Evolutionary conservation across 1,140 invertebrate species (phyloP).

Genomic region (Zaprionus gabonicus): DNA sequence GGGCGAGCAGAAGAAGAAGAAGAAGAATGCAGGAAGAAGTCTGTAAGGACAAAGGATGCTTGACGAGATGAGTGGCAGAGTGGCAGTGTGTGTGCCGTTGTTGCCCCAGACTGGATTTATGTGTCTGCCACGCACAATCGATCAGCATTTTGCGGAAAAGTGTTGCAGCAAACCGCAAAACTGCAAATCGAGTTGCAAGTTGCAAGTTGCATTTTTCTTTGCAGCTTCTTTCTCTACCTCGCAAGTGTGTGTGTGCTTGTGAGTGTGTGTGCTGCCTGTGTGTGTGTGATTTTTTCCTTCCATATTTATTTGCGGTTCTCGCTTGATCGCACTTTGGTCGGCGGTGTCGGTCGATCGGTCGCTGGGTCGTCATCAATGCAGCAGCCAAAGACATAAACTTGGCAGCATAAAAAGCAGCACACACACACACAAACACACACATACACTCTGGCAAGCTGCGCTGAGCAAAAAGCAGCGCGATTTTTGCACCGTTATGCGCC

Average conservation of each 20-base stretch:
- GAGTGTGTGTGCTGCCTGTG: background rate
- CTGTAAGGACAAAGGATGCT: slow-evolving; percentile 15
- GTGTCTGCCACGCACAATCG: slow-evolving; percentile 49
- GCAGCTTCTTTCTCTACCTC: slow-evolving; percentile 12
- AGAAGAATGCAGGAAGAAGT: background rate
- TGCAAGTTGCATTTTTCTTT: slow-evolving; percentile 38
- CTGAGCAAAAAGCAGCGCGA: slow-evolving; percentile 70
- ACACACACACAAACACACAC: slow-evolving; percentile 25
- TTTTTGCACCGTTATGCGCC: slow-evolving; percentile 82
- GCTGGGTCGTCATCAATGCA: slow-evolving; percentile 82
- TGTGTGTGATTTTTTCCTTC: slow-evolving; percentile 35
- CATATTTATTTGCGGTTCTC: slow-evolving; percentile 66
- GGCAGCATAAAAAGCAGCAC: slow-evolving; percentile 45
- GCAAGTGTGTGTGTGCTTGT: background rate
- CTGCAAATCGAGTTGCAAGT: slow-evolving; percentile 50
- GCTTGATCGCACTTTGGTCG: slow-evolving; percentile 56
- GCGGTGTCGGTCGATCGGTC: slow-evolving; percentile 71
- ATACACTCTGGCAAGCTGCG: slow-evolving; percentile 24
- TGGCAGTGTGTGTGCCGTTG: background rate
- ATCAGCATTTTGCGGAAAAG: slow-evolving; percentile 40
- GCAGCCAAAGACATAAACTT: slow-evolving; percentile 53
- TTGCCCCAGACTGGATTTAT: slow-evolving; percentile 28
- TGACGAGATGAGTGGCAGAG: slow-evolving; percentile 2
- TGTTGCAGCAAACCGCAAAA: slow-evolving; percentile 47
- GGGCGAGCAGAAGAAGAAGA: slow-evolving; percentile 1